These are phyloP conservation scores for Agrotis segetum DNA, from an alignment of 2,888 invertebrate species.

Conservation along the genomic window DNA sequence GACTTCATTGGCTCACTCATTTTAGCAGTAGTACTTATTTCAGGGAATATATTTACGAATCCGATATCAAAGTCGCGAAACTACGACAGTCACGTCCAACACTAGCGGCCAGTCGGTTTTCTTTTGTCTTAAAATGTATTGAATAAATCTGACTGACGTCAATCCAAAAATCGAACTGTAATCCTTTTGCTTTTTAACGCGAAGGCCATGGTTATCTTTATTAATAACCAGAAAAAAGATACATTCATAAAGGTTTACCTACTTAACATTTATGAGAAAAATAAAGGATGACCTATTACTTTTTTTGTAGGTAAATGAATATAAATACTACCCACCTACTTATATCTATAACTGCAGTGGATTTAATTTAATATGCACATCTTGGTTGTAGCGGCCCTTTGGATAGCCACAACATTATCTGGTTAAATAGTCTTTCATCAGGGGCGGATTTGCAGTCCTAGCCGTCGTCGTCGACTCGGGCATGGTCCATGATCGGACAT, in stretches of 20 bases:
- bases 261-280: neutral
- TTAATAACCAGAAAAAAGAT: slow-evolving; percentile 31
- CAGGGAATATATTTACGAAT: slow-evolving; percentile 48
- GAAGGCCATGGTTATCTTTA: slow-evolving; percentile 67
- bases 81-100: slow-evolving; percentile 62
- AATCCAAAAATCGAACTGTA: slow-evolving; percentile 67
- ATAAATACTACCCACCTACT: too few species aligned
- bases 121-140: slow-evolving; percentile 70
- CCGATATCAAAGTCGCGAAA: slow-evolving; percentile 44
- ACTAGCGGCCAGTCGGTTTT: slow-evolving; percentile 61
- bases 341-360: too few species aligned
- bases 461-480: too few species aligned
- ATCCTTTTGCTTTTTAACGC: slow-evolving; percentile 51
- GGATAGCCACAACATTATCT: too few species aligned
- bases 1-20: slow-evolving; percentile 87
- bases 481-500: too few species aligned
- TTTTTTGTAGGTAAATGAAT: too few species aligned
- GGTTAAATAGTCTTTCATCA: too few species aligned
- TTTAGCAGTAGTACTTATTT: slow-evolving; percentile 42
- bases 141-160: slow-evolving; percentile 56
- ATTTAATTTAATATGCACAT: too few species aligned
- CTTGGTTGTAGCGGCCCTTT: too few species aligned
- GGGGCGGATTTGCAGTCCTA: too few species aligned
- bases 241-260: neutral
- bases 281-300: too few species aligned